Evolutionary conservation across 2,113 vertebrate genomes (phyloP).

Genomic region (Baryphthengus martii): DNA sequence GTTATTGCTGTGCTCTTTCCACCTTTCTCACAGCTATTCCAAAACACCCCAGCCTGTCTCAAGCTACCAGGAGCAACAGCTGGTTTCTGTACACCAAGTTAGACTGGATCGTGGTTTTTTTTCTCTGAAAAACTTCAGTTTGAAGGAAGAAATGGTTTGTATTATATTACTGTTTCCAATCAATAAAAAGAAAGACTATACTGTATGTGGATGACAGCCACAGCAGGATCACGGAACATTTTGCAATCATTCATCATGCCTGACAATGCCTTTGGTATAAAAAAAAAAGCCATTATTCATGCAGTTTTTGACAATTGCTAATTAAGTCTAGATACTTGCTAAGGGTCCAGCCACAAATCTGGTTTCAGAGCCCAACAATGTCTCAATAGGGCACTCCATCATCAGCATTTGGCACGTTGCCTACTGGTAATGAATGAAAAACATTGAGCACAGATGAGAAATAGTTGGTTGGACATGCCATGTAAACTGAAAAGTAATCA

Average conservation of each 20-base stretch:
- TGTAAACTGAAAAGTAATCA: conserved; percentile 5
- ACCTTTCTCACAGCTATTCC: neutral
- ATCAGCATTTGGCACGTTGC: neutral
- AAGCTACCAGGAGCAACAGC: neutral
- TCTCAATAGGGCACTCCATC: conserved; percentile 40
- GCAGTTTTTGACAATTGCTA: conserved; percentile 27
- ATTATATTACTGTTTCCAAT: conserved; percentile 6
- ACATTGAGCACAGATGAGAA: neutral
- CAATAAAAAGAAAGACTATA: neutral
- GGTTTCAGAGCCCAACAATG: conserved; percentile 6
- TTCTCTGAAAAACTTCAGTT: neutral
- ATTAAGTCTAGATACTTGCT: conserved; percentile 12
- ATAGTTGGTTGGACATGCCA: neutral
- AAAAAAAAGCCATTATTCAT: neutral
- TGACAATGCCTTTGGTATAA: conserved; percentile 16
- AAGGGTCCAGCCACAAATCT: conserved; percentile 20
- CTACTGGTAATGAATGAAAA: neutral
- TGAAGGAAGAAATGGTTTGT: neutral
- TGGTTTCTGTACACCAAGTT: neutral
- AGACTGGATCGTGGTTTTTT: neutral
- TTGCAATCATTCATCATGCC: neutral
- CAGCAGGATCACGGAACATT: neutral
- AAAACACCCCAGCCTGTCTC: neutral
- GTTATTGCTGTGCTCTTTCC: neutral
- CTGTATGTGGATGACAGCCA: neutral